Evolutionary conservation across 2,797 vertebrate species (phyloP).

Genomic region (Eulemur mongoz): DNA sequence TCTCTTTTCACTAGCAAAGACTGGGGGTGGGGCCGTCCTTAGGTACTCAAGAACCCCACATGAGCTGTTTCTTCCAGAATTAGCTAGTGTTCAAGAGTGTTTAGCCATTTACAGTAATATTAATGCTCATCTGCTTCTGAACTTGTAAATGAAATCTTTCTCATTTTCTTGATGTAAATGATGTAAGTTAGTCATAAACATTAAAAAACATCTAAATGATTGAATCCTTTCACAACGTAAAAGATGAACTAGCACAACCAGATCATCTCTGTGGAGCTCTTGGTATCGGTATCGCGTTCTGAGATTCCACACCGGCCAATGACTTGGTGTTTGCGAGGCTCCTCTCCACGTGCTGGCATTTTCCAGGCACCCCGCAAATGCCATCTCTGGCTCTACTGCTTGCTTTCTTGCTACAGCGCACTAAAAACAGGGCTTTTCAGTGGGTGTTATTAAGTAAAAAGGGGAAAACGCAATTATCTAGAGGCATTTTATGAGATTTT

Average conservation of each 20-base stretch:
- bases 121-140: background rate
- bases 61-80: background rate
- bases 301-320: background rate
- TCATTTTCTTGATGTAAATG: background rate
- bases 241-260: background rate
- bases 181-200: background rate
- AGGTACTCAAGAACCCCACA: background rate
- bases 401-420: background rate
- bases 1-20: background rate
- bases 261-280: background rate
- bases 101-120: background rate
- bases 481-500: slow-evolving; percentile 29
- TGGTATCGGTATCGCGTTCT: background rate
- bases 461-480: background rate
- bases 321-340: background rate
- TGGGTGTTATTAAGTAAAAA: slow-evolving; percentile 37
- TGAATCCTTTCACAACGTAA: background rate
- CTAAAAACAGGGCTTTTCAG: background rate
- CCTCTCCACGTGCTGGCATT: background rate
- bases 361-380: slow-evolving; percentile 54
- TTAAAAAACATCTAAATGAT: background rate
- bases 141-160: background rate
- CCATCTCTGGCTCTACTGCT: slow-evolving; percentile 6
- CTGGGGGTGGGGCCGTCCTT: background rate
- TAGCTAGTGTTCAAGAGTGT: background rate